Evolutionary conservation across 92 coral and sea anemone genomes (phyloP).

Genomic region (Nematostella vectensis): DNA sequence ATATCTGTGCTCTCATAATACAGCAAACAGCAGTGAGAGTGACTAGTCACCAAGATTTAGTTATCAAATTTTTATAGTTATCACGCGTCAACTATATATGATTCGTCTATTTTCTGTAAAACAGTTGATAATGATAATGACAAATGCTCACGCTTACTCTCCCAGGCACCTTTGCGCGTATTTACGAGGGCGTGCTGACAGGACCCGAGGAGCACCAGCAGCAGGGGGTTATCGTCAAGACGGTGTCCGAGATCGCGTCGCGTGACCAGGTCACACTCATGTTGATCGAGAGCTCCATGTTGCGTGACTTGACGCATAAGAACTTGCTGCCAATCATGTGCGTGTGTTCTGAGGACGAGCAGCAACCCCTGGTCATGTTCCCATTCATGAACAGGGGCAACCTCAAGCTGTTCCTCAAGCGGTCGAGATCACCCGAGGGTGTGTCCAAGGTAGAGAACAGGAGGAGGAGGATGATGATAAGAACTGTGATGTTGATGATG

Average conservation of each 20-base stretch:
- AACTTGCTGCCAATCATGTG: constrained; percentile 83
- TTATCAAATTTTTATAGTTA: too few relatives aligned
- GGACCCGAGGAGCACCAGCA: constrained; percentile 89
- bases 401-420: constrained; percentile 76
- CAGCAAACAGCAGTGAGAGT: too few relatives aligned
- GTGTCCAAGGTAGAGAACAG: constrained; percentile 62
- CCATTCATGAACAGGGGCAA: constrained; percentile 92
- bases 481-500: not conserved
- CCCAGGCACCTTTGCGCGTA: constrained; percentile 91
- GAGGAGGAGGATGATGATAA: too few relatives aligned
- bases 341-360: constrained; percentile 78
- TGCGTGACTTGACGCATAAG: constrained; percentile 85
- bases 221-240: constrained; percentile 81
- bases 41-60: too few relatives aligned
- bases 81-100: too few relatives aligned
- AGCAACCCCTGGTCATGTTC: constrained; percentile 88
- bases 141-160: too few relatives aligned
- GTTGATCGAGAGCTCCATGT: constrained; percentile 83
- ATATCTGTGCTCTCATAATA: too few relatives aligned
- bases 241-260: constrained; percentile 88
- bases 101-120: too few relatives aligned
- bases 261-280: constrained; percentile 80
- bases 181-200: constrained; percentile 85
- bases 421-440: constrained; percentile 91
- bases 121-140: too few relatives aligned